phyloP scores from a whole-genome alignment of 2,113 vertebrate species.

The Anthoscopus minutus region DNA sequence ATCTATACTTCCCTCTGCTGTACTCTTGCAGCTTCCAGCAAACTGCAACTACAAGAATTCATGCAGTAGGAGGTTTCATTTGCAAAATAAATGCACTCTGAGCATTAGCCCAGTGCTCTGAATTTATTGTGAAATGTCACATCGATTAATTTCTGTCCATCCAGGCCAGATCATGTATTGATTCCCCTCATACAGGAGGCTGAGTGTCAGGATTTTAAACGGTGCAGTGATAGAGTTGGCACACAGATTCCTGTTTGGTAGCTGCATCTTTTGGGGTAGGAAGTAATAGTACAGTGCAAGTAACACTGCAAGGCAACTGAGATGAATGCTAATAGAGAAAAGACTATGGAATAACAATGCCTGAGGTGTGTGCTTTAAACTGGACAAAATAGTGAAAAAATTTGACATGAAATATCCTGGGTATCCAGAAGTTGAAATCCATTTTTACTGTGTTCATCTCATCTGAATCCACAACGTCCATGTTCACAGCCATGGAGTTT shows the following conservation, averaged over 20 bases:
- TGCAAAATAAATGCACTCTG: not conserved
- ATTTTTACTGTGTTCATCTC: not conserved
- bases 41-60: not conserved
- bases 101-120: not conserved
- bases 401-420: not conserved
- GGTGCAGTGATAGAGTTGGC: not conserved
- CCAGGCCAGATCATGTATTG: not conserved
- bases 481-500: not conserved
- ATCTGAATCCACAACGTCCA: not conserved
- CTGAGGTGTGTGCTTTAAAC: not conserved
- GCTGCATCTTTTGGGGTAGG: not conserved
- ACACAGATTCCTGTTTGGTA: not conserved
- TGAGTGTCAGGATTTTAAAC: not conserved
- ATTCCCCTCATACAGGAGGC: not conserved
- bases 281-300: not conserved
- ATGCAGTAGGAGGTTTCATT: not conserved
- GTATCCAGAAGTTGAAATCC: not conserved
- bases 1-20: slow-evolving; percentile 22
- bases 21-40: not conserved
- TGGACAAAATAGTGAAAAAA: not conserved
- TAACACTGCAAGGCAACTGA: not conserved
- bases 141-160: not conserved
- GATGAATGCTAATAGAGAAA: not conserved
- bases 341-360: not conserved
- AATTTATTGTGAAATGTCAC: slow-evolving; percentile 11